A percentile compares a stretch with the other conserved stretches of the same genome.
Conservation (phyloP, 2,113 vertebrate genomes). For the Dipodomys merriami region DNA sequence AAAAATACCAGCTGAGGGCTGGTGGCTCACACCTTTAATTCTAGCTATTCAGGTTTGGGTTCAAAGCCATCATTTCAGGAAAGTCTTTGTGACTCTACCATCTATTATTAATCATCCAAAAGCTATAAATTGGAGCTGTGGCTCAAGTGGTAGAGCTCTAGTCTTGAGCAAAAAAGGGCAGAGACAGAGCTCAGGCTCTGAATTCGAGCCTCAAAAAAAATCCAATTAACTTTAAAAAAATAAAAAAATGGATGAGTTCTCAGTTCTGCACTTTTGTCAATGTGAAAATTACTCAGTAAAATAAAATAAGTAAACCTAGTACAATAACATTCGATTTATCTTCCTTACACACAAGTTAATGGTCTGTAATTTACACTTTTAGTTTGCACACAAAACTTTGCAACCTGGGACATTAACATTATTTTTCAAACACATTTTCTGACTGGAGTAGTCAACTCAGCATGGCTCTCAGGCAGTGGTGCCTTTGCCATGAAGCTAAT, state of each 20-base stretch:
- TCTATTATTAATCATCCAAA: too few species aligned
- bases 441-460: background rate
- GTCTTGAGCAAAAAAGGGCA: too few species aligned
- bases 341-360: background rate
- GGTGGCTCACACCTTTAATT: too few species aligned
- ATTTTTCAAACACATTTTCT: conserved; percentile 21
- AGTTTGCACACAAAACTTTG: background rate
- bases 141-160: too few species aligned
- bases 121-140: too few species aligned
- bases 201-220: too few species aligned
- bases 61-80: too few species aligned
- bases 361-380: conserved; percentile 9
- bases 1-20: too few species aligned
- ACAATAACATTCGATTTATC: background rate
- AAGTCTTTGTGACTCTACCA: too few species aligned
- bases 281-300: background rate
- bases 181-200: too few species aligned
- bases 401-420: background rate
- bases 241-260: background rate
- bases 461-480: background rate
- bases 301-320: background rate
- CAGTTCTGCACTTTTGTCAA: background rate
- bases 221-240: background rate
- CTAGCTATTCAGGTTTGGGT: too few species aligned
- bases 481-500: background rate